Conservation (phyloP, 2,113 vertebrate species). For the Crotalus helleri region DNA sequence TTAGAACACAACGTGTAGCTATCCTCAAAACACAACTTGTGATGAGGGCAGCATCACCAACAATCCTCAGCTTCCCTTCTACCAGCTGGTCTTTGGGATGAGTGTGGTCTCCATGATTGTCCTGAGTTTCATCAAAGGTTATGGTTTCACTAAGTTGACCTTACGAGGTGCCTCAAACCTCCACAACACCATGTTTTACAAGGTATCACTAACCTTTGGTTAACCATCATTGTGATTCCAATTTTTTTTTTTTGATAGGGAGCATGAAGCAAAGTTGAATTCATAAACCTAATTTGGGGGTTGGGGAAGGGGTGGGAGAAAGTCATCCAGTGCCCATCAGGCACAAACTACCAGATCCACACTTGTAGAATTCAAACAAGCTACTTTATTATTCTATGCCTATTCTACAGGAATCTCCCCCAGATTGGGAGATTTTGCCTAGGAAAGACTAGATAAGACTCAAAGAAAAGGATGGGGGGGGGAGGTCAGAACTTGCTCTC, state of each 20-base stretch:
- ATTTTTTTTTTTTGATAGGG: neutral
- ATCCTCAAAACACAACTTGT: slow-evolving; percentile 6
- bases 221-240: neutral
- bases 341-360: neutral
- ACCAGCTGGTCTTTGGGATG: slow-evolving; percentile 67
- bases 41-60: slow-evolving; percentile 45
- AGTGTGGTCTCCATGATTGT: slow-evolving; percentile 50
- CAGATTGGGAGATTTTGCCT: too few relatives aligned
- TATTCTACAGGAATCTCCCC: too few relatives aligned
- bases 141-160: slow-evolving; percentile 71
- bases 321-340: neutral
- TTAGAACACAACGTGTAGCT: slow-evolving; percentile 29
- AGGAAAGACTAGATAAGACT: too few relatives aligned
- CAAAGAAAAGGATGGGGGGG: too few relatives aligned
- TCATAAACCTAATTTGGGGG: neutral
- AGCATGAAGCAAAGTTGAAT: neutral
- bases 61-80: slow-evolving; percentile 64
- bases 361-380: neutral
- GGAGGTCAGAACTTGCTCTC: too few relatives aligned
- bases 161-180: slow-evolving; percentile 68
- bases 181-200: slow-evolving; percentile 73
- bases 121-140: slow-evolving; percentile 64
- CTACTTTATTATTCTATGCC: too few relatives aligned
- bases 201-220: slow-evolving; percentile 51
- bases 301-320: too few relatives aligned